These are phyloP conservation scores for Osmerus mordax DNA, from an alignment of 2,113 vertebrate species.

Conservation along the genomic window DNA sequence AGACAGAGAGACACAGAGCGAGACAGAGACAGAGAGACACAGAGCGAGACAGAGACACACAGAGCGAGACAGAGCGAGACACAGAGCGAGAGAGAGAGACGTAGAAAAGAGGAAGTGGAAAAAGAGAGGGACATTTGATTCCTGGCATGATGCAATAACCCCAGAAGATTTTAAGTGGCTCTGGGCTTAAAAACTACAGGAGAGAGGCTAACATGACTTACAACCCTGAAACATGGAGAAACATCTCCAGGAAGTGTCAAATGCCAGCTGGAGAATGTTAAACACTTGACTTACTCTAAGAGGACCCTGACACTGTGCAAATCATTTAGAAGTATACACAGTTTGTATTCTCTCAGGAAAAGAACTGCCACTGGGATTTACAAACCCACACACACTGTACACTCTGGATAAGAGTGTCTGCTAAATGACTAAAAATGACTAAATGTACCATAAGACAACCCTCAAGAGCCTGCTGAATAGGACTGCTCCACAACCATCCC, in stretches of 20 bases:
- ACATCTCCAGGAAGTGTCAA: background rate
- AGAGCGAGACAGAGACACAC: slow-evolving; percentile 8
- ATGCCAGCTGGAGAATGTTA: background rate
- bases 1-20: too few species aligned
- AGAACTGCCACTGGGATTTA: too few species aligned
- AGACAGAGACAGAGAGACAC: too few species aligned
- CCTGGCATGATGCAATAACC: slow-evolving; percentile 45
- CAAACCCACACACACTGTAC: too few species aligned
- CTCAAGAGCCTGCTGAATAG: too few species aligned
- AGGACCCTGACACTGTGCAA: background rate
- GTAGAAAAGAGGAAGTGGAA: slow-evolving; percentile 12
- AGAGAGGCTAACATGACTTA: slow-evolving; percentile 18
- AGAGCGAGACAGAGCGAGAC: slow-evolving; percentile 9
- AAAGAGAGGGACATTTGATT: slow-evolving; percentile 35
- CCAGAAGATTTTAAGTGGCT: slow-evolving; percentile 29
- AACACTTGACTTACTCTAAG: background rate
- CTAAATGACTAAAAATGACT: too few species aligned
- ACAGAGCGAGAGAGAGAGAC: slow-evolving; percentile 11
- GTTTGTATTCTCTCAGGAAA: too few species aligned
- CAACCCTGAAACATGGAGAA: background rate
- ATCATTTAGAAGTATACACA: background rate
- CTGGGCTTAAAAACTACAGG: slow-evolving; percentile 11
- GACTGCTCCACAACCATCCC: too few species aligned
- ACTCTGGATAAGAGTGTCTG: too few species aligned
- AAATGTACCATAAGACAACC: too few species aligned